Evolutionary conservation across 2,113 vertebrate species (phyloP).

Genomic region (Delphinapterus leucas): DNA sequence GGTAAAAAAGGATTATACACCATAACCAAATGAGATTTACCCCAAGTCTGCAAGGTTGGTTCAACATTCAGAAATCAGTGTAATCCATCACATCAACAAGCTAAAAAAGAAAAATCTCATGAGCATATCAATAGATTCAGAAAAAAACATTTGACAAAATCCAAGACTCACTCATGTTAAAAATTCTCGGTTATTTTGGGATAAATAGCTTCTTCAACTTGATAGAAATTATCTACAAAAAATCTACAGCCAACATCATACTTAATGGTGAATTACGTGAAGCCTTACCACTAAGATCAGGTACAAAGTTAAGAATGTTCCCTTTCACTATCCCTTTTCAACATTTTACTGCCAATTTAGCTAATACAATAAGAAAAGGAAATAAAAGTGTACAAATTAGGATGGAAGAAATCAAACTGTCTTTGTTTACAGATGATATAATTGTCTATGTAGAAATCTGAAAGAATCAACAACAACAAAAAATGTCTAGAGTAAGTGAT

Average conservation of each 20-base stretch:
- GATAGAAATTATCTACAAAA: neutral
- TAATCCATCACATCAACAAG: neutral
- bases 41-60: neutral
- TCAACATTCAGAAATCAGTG: neutral
- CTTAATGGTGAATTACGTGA: neutral
- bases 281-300: neutral
- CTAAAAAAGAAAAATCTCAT: neutral
- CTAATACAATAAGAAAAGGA: neutral
- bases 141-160: neutral
- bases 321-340: neutral
- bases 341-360: neutral
- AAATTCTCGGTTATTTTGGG: neutral
- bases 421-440: neutral
- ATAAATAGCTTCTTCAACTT: neutral
- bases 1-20: neutral
- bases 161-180: neutral
- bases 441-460: neutral
- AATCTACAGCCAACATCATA: neutral
- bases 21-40: neutral
- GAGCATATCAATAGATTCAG: neutral
- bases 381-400: neutral
- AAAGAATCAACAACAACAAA: neutral
- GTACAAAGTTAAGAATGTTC: neutral
- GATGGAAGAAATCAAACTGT: neutral
- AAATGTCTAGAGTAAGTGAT: neutral